Base-by-base conservation (phyloP, 2,113 vertebrate species). In the Anguilla japonica region DNA sequence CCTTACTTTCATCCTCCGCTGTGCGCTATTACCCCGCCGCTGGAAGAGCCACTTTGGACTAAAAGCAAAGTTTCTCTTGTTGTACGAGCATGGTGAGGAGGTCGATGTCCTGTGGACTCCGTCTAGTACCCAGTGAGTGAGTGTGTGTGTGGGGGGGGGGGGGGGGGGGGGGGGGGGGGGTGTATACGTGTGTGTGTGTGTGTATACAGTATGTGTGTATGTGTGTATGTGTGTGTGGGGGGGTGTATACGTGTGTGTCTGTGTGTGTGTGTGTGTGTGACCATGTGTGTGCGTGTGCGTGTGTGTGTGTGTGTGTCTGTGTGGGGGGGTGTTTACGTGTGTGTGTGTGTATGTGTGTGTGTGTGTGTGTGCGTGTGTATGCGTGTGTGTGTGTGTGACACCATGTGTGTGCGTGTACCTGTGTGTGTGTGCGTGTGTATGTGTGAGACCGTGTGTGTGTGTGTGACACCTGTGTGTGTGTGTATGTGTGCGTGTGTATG, bases 1-100 rank as follows among this genome's bases (percentile, higher is more conserved):
- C 91, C 87, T 90, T 87, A 88, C 87, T 57, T n/a, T 40, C 46
- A 81, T 57, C 67, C 41, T 56, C 71, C 22, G 63, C 20, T 71
- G 63, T 41, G 57, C 85, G 78, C 29, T 50, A 83, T 86, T 88
- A 18, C 84, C 41, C 84, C 79, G 14, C 83, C 63, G 79, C 75
- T 34, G 56, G 39, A 81, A 40, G 71, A 40, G 56, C 41, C 67
- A 83, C 86, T 81, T 82, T 82, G 46, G 34, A 71, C 85, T 87
- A 79, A 75, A 83, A 87, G 81, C 63, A 78, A 87, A 78, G 60
- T 83, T 71, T 40, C 71, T 75, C 71, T 13, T n/a, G 85, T 60
- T 40, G 11, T 79, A n/a, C 11, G 18, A 40, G 18, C 43, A 34
- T 34, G n/a, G 60, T 63, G 53, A 34, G 15, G 15, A 39, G 41